Evolutionary conservation across 2,797 vertebrate species (phyloP), one percentile per base, ranked within the genome.

Genomic region (Lycodopsis pacificus): DNA sequence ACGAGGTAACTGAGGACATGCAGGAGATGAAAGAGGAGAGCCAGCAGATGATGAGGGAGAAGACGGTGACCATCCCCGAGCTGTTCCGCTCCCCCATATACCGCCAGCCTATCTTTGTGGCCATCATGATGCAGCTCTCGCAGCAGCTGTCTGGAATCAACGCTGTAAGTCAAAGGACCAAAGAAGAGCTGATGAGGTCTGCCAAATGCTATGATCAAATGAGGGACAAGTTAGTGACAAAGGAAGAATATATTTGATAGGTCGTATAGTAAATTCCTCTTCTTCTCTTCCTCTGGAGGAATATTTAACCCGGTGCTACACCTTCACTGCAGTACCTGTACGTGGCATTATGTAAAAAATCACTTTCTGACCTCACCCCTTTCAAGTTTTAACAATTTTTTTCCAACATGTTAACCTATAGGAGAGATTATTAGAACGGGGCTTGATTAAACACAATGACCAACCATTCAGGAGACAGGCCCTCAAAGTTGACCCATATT

Each of bases 141-240:
- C 98, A 99, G 93, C 98, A 99, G 92, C 95, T 99, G 79, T 99
- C 98, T 0, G 98, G 98, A 32, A 99, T 99, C 94, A 99, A 99
- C 0, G 97, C 97, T 1, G 98, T 99, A 92, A 97, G 97, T 94
- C 27, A 38, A n/a, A 42, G 10, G 9, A 51, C 8, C 38, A 19
- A 19, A 49, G 15, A 10, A 34, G 7, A 64, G 15, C 13, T 2
- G 38, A n/a, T 15, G 67, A 56, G 27, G 2, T 13, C 32, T 48
- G 27, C 14, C 38, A 40, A 22, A 46, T 3, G 3, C 5, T 51
- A 3, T 15, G 13, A 7, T 22, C 56, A 34, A 13, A 44, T 25
- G 14, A 57, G 11, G 15, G 15, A 17, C 51, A 20, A 27, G 22
- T 54, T 27, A 25, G 14, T 9, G 59, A 42, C 15, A 36, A 19